Evolutionary conservation across 2,113 vertebrate species (phyloP).

Genomic region (Gadus macrocephalus): DNA sequence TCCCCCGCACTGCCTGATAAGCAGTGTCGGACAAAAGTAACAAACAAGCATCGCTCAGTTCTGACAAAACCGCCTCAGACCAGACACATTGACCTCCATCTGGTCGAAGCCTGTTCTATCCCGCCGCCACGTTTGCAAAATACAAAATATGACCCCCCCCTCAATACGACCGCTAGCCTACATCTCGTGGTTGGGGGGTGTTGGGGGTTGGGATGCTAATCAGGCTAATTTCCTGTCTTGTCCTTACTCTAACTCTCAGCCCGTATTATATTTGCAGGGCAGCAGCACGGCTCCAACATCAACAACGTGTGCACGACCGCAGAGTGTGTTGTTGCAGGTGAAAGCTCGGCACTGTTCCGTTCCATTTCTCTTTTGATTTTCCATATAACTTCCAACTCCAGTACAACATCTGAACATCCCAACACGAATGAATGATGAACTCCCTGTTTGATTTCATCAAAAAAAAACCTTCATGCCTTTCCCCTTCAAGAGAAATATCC

Average conservation of each 20-base stretch:
- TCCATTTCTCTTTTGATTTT: too few species aligned
- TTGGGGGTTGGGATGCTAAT: too few species aligned
- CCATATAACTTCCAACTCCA: too few species aligned
- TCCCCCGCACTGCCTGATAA: conserved; percentile 46
- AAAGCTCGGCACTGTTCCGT: conserved; percentile 13
- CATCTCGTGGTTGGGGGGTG: too few species aligned
- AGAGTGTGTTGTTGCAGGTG: conserved; percentile 90
- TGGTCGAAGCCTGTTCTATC: neutral
- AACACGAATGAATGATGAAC: too few species aligned
- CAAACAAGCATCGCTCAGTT: conserved; percentile 26
- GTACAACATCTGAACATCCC: too few species aligned
- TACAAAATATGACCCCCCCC: neutral
- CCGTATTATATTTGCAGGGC: conserved; percentile 62
- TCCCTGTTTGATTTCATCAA: too few species aligned
- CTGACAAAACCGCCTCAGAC: conserved; percentile 40
- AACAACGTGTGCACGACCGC: conserved; percentile 76
- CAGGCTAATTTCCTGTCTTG: neutral
- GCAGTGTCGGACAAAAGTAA: conserved; percentile 52
- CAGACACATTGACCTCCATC: conserved; percentile 1
- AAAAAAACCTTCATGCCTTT: too few species aligned
- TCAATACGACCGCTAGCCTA: conserved; percentile 14
- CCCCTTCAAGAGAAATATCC: too few species aligned
- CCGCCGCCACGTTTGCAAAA: neutral
- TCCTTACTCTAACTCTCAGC: neutral
- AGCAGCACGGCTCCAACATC: conserved; percentile 44